phyloP scores from a whole-genome alignment of 2,888 invertebrate genomes.

The Athetis lepigone region DNA sequence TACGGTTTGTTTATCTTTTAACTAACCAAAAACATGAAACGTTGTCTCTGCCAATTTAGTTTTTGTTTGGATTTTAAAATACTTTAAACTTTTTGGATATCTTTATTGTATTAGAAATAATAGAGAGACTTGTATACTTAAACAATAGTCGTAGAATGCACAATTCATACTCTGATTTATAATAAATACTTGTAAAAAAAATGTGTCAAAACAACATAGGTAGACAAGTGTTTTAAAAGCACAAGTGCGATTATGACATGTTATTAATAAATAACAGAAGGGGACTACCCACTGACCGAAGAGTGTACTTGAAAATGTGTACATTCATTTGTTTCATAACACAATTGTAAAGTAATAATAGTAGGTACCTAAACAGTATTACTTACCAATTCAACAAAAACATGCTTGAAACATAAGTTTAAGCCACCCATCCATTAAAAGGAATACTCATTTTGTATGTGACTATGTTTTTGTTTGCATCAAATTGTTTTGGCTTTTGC shows the following conservation, averaged over 20 bases:
- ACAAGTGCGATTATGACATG: not conserved
- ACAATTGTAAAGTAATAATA: not conserved
- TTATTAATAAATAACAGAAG: not conserved
- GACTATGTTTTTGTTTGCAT: not conserved
- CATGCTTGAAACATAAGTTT: too few species aligned
- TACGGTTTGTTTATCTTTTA: slow-evolving; percentile 40
- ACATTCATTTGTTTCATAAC: slow-evolving; percentile 4
- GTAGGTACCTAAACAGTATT: too few species aligned
- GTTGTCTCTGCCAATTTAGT: not conserved
- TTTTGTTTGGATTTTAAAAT: not conserved
- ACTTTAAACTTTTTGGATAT: not conserved
- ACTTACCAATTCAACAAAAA: too few species aligned
- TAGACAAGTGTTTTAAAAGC: slow-evolving; percentile 2
- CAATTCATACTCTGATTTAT: too few species aligned
- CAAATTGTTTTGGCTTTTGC: not conserved
- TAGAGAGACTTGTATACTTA: too few species aligned
- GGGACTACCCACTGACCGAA: too few species aligned
- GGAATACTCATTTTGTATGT: not conserved
- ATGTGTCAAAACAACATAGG: too few species aligned
- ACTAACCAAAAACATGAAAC: slow-evolving; percentile 4
- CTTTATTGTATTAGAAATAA: too few species aligned
- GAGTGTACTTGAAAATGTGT: not conserved
- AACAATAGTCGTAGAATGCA: too few species aligned
- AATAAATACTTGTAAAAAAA: too few species aligned
- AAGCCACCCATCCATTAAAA: too few species aligned